phyloP scores from a whole-genome alignment of 2,888 invertebrate genomes.

The Drosophila prolongata region DNA sequence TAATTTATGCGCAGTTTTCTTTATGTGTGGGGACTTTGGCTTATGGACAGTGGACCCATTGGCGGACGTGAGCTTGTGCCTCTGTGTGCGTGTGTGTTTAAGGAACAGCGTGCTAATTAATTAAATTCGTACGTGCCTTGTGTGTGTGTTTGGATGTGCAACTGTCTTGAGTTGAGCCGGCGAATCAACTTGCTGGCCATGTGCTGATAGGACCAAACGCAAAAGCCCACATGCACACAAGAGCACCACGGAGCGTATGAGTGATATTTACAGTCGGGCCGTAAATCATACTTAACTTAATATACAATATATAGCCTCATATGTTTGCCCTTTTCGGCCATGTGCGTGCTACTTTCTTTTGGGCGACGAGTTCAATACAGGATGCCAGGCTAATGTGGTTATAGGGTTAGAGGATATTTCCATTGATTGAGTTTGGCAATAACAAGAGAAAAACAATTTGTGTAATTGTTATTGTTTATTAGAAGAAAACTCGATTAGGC shows the following conservation, averaged over 20 bases:
- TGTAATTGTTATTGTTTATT: constrained; percentile 40
- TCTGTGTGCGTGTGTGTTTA: constrained; percentile 51
- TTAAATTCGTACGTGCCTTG: constrained; percentile 73
- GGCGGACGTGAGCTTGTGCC: constrained; percentile 59
- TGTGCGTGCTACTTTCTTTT: constrained; percentile 23
- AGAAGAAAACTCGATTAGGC: not conserved
- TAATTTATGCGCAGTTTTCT: constrained; percentile 71
- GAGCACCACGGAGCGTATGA: constrained; percentile 43
- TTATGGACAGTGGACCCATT: constrained; percentile 31
- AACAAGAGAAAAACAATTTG: constrained; percentile 13
- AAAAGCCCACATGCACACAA: constrained; percentile 22
- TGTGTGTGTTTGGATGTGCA: constrained; percentile 14
- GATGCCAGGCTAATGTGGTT: constrained; percentile 11
- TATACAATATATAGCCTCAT: constrained; percentile 44
- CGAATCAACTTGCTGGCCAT: constrained; percentile 63
- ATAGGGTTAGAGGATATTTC: constrained; percentile 19
- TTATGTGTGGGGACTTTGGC: constrained; percentile 51
- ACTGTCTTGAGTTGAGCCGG: constrained; percentile 42
- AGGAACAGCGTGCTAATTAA: constrained; percentile 77
- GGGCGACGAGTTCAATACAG: constrained; percentile 28
- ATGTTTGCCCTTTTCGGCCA: constrained; percentile 39
- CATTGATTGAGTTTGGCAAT: constrained; percentile 25
- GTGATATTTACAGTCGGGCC: constrained; percentile 61
- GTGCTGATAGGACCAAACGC: constrained; percentile 63
- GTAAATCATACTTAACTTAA: constrained; percentile 74